Evolutionary conservation across 2,113 vertebrate genomes (phyloP), one percentile per base, ranked within the genome.

Genomic region (Tylochromis polylepis): DNA sequence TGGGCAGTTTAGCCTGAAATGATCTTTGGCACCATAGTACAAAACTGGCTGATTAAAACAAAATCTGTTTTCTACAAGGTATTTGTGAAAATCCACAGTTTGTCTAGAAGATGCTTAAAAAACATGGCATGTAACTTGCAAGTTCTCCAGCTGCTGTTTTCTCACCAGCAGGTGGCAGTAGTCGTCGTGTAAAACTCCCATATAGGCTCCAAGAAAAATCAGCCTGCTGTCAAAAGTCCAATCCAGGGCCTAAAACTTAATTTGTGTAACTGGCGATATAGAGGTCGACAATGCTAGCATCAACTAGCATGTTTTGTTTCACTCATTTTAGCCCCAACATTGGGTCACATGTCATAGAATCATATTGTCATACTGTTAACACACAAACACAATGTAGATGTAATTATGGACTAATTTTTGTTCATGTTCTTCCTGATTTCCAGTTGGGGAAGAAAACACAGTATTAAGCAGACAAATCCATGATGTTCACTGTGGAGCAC

Each of bases 131-230:
- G 20, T 67, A 34, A 34, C 20, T 67, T n/a, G 46, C 16, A 77
- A 29, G 43, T 77, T 77, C 70, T 20, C 20, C 46, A 77, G 27
- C 15, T 59, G 38, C 6, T 20, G 22, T 4, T 43, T 43, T 79
- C 10, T 65, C 5, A 77, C 4, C 92, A 92, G 59, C 53, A 93
- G 93, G 41, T 70, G 93, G 93, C 85, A 92, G 88, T 88, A 95
- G 83, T 87, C 80, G 11, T 43, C 70, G 3, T 31, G 41, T 9
- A 14, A 3, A 51, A 16, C 3, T 14, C 51, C 41, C 9, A 24
- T 8, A 6, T 2, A 65, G 81, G 72, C 81, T 85, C 20, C 1
- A 38, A 65, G 38, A 65, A 36, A 46, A 85, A 51, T 53, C 41
- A 65, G 65, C 56, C 43, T 6, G 2, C 67, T 75, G 15, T 34